Base-by-base conservation (phyloP, 2,113 vertebrate genomes). In the Amazona vittata region DNA sequence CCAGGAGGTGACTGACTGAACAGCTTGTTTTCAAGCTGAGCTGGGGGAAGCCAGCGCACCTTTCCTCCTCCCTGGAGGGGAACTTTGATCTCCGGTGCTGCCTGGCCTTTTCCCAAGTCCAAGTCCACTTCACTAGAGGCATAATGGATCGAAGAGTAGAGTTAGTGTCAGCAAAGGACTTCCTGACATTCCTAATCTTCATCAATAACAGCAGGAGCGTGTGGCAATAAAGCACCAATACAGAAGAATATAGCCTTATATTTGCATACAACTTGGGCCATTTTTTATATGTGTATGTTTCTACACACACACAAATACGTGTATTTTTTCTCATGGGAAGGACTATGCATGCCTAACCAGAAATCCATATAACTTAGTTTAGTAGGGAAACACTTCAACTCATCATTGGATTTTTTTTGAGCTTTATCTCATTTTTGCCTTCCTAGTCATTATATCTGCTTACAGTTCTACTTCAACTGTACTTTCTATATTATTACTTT, bases 401-500 rank as follows among this genome's bases (percentile, higher is more conserved):
- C 88, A 37, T 47, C 5, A 16, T 65, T 52, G 74, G 15, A 33
- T 35, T 76, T 17, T 55, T 49, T 31, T 76, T 63, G 0, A 78
- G 43, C 26, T 93, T 65, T 37, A 47, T 84, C 37, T 68, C 5
- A 7, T 78, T 91, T 73, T 86, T 89, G 24, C 68, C 37, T 65
- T 82, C 25, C 15, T 73, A 29, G 57, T 70, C 14, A 15, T 80
- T 62, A 3, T 31, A 33, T 44, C 46, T 89, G 17, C 20, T 89
- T 93, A 81, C 9, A n/a, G 18, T 74, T 76, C 75, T 86, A 44
- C 26, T 85, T 20, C 55, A 15, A 12, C 10, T 37, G 59, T 68
- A 77, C 52, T 83, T 79, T 63, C 65, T 90, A 49, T 31, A 90
- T 79, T 50, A 86, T 85, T 91, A 46, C 78, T 89, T 95, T 91